Evolutionary conservation across 2,797 vertebrate genomes (phyloP).

Genomic region (Malacoraja senta): DNA sequence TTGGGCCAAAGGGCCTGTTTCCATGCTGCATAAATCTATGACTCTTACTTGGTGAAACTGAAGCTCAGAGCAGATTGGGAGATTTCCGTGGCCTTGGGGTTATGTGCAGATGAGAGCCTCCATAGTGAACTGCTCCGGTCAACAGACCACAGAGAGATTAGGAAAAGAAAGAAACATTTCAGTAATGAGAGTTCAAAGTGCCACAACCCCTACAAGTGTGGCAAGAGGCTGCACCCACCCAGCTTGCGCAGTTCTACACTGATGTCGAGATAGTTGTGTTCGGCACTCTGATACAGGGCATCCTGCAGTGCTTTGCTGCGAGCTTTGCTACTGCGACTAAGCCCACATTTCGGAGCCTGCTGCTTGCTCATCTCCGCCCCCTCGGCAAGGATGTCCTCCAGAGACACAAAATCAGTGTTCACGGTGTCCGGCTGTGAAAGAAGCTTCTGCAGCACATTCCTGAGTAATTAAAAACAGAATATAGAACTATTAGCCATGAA

Average conservation of each 20-base stretch:
- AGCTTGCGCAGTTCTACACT: conserved; percentile 75
- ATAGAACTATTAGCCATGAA: no score
- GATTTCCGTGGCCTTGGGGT: background rate
- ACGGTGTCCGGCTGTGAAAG: conserved; percentile 66
- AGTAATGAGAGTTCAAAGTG: background rate
- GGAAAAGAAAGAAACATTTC: background rate
- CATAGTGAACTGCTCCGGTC: background rate
- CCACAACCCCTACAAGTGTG: background rate
- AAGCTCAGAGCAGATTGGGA: background rate
- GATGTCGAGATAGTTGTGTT: conserved; percentile 76
- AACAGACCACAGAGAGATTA: background rate
- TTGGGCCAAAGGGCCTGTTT: no score
- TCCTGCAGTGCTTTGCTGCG: conserved; percentile 70
- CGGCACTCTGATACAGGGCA: conserved; percentile 76
- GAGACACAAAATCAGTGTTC: conserved; percentile 64
- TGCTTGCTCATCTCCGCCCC: conserved; percentile 55
- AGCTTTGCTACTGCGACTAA: conserved; percentile 66
- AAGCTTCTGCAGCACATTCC: conserved; percentile 71
- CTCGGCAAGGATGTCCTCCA: conserved; percentile 73
- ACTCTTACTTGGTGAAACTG: no score
- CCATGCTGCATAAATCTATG: no score
- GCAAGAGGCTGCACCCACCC: conserved; percentile 49
- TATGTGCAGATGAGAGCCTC: background rate
- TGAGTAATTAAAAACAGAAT: conserved; percentile 40
- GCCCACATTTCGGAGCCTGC: conserved; percentile 52